Conservation (phyloP, 1,140 invertebrate species). For the Atta colombica region DNA sequence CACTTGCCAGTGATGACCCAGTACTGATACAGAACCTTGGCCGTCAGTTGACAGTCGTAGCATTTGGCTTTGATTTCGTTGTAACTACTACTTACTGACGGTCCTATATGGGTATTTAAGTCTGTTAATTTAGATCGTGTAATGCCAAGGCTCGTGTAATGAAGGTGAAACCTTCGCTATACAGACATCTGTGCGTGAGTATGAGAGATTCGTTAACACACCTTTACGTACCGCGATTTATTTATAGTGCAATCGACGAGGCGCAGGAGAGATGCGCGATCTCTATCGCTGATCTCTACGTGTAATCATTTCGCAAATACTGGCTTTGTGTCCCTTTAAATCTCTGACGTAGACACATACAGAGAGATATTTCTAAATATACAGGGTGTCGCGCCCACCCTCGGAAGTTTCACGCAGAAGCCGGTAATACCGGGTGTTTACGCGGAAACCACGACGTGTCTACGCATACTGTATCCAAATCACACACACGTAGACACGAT, state of each 20-base stretch:
- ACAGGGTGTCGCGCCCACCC: neutral
- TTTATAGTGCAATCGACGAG: conserved; percentile 3
- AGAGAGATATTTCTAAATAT: conserved; percentile 41
- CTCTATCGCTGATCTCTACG: conserved; percentile 34
- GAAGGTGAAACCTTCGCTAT: neutral
- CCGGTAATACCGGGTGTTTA: conserved; percentile 13
- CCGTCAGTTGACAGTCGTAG: no score
- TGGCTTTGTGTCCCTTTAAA: conserved; percentile 52
- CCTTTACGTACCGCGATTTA: neutral
- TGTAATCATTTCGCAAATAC: conserved; percentile 43
- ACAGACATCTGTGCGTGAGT: neutral
- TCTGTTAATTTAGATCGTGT: neutral
- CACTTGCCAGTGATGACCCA: no score
- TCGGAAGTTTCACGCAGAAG: neutral
- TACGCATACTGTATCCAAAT: conserved; percentile 26
- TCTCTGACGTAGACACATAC: conserved; percentile 26
- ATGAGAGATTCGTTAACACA: neutral
- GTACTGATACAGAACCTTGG: no score
- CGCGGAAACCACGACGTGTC: neutral
- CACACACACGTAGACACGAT: neutral
- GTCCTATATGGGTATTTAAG: neutral
- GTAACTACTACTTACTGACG: no score
- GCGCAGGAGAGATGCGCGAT: conserved; percentile 21
- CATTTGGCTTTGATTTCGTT: no score
- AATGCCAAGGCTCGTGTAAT: neutral